These are phyloP conservation scores for Chymomyza fuscimana DNA, from an alignment of 2,888 invertebrate species.

Conservation along the genomic window DNA sequence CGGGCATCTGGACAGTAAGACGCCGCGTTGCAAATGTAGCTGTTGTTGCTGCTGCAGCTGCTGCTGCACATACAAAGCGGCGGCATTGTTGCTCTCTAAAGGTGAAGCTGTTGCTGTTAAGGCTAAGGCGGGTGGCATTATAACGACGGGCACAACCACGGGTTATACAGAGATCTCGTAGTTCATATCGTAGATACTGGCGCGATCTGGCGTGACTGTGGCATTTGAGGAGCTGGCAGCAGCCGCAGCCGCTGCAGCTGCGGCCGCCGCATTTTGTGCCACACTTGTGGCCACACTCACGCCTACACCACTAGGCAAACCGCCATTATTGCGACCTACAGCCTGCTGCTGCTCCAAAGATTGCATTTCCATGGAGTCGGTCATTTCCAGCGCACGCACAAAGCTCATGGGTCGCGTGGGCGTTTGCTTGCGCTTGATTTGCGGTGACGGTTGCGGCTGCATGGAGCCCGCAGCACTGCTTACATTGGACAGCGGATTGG, in stretches of 20 bases:
- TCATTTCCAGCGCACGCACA: constrained; percentile 93
- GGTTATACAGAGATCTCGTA: constrained; percentile 96
- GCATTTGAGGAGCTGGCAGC: constrained; percentile 46
- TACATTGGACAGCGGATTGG: constrained; percentile 74
- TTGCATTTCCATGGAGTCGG: constrained; percentile 92
- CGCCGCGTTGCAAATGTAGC: constrained; percentile 37
- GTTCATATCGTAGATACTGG: constrained; percentile 96
- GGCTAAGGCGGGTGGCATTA: constrained; percentile 69
- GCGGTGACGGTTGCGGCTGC: constrained; percentile 81
- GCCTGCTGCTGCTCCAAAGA: constrained; percentile 78
- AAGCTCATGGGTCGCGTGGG: constrained; percentile 90
- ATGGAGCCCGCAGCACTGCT: constrained; percentile 50
- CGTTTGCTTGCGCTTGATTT: constrained; percentile 82
- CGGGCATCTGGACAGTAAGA: constrained; percentile 9
- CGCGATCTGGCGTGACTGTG: constrained; percentile 88
- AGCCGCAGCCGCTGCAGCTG: constrained; percentile 42
- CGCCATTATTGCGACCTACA: constrained; percentile 70
- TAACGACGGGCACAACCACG: constrained; percentile 77
- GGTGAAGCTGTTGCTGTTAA: constrained; percentile 24
- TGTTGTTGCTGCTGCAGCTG: not conserved
- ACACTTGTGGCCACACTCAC: constrained; percentile 29
- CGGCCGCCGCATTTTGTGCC: constrained; percentile 37
- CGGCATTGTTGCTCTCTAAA: constrained; percentile 15
- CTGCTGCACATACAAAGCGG: constrained; percentile 4
- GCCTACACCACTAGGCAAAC: constrained; percentile 45